phyloP scores from a whole-genome alignment of 1,140 invertebrate species.

The Drosophila sechellia region DNA sequence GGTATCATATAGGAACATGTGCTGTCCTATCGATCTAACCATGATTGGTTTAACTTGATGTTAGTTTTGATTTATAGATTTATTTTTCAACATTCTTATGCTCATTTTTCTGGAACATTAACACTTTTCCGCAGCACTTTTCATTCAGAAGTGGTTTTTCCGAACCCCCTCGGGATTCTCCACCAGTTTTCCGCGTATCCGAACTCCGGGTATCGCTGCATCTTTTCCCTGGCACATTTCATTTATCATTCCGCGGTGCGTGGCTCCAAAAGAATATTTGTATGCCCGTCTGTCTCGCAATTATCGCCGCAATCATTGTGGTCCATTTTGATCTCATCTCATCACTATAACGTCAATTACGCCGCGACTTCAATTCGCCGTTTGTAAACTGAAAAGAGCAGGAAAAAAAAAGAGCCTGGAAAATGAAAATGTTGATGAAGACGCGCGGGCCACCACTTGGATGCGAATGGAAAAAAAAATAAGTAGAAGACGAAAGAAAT shows the following conservation, averaged over 20 bases:
- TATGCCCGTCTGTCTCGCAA: slow-evolving; percentile 62
- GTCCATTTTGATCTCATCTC: slow-evolving; percentile 78
- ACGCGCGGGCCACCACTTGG: slow-evolving; percentile 2
- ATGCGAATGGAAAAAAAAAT: slow-evolving; percentile 18
- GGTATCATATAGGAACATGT: too few species aligned
- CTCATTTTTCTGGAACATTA: too few species aligned
- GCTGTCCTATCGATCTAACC: too few species aligned
- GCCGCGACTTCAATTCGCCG: slow-evolving; percentile 51
- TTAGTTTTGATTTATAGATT: too few species aligned
- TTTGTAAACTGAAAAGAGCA: slow-evolving; percentile 26
- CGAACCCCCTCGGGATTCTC: background rate
- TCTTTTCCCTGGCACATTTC: slow-evolving; percentile 8
- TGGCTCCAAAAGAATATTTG: slow-evolving; percentile 9
- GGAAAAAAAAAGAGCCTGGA: slow-evolving; percentile 18
- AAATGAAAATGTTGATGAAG: slow-evolving; percentile 39
- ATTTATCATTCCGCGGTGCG: slow-evolving; percentile 49
- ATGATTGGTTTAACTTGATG: too few species aligned
- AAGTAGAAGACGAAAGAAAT: slow-evolving; percentile 43
- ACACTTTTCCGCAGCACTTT: slow-evolving; percentile 1
- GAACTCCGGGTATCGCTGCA: slow-evolving; percentile 9
- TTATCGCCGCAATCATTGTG: slow-evolving; percentile 77
- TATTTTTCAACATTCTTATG: too few species aligned
- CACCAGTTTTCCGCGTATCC: slow-evolving; percentile 18
- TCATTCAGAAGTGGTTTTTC: slow-evolving; percentile 10
- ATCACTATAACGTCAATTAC: slow-evolving; percentile 63